A percentile compares a stretch with the other conserved stretches of the same genome.
These are phyloP conservation scores for Neogobius melanostomus DNA, from an alignment of 2,113 vertebrate species.

Conservation along the genomic window DNA sequence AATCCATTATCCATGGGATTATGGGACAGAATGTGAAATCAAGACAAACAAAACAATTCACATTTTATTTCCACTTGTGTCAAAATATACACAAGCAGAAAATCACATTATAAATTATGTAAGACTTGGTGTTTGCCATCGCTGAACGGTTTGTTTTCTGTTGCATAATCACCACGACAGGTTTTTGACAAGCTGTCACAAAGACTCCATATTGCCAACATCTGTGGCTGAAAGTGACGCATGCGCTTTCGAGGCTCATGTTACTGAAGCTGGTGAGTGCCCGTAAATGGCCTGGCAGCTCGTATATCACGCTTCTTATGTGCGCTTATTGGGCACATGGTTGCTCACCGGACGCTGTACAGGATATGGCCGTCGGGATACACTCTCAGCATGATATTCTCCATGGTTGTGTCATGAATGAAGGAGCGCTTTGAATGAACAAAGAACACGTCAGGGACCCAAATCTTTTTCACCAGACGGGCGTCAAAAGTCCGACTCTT, in stretches of 20 bases:
- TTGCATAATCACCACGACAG: neutral
- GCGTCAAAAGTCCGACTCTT: conserved; percentile 91
- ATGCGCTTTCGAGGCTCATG: conserved; percentile 12
- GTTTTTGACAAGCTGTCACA: conserved; percentile 3
- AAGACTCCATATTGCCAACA: conserved; percentile 28
- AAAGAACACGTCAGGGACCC: conserved; percentile 92
- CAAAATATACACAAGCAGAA: neutral
- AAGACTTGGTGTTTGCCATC: neutral
- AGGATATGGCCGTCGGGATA: conserved; percentile 87
- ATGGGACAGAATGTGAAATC: neutral
- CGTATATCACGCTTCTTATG: neutral
- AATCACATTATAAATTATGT: neutral
- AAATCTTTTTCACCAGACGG: conserved; percentile 89
- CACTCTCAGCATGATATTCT: conserved; percentile 88
- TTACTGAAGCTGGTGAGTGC: neutral
- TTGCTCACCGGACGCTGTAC: conserved; percentile 84
- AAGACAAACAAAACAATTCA: too few species aligned
- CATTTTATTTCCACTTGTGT: too few species aligned
- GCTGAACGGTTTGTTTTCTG: neutral
- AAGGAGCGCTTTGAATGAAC: conserved; percentile 92
- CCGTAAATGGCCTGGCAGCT: neutral
- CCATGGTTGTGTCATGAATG: conserved; percentile 90
- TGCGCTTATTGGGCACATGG: neutral
- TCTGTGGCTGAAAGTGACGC: conserved; percentile 47
- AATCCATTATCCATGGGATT: neutral